phyloP scores from a whole-genome alignment of 1,140 invertebrate species.

The Brachionus asplanchnoidis region DNA sequence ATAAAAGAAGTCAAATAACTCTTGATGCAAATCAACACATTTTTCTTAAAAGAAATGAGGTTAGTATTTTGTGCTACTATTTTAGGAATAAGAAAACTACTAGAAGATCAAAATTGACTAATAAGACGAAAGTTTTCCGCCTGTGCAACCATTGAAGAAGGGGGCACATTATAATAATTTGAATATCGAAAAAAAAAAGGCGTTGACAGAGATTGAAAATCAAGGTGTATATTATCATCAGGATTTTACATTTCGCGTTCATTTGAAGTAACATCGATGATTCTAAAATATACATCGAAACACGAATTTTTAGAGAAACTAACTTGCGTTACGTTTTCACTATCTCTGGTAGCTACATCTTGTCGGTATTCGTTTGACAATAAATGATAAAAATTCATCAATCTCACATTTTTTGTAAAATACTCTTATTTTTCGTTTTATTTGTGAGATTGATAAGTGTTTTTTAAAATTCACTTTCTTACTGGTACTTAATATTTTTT shows the following conservation, averaged over 20 bases:
- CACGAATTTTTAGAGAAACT: background rate
- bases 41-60: too few species aligned
- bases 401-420: background rate
- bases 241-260: background rate
- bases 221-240: background rate
- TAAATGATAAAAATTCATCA: background rate
- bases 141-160: background rate
- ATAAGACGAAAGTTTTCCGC: background rate
- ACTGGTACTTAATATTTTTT: background rate
- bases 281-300: background rate
- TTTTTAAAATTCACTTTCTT: background rate
- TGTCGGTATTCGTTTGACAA: background rate
- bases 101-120: background rate
- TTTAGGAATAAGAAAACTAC: background rate
- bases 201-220: background rate
- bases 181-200: background rate
- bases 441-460: background rate
- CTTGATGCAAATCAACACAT: too few species aligned
- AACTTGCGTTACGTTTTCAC: background rate
- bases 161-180: background rate
- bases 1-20: too few species aligned
- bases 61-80: background rate
- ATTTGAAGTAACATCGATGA: background rate
- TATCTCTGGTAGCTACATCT: background rate
- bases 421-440: background rate